Base-by-base conservation (phyloP, 2,888 invertebrate genomes). In the Stenolophus ochropezus region DNA sequence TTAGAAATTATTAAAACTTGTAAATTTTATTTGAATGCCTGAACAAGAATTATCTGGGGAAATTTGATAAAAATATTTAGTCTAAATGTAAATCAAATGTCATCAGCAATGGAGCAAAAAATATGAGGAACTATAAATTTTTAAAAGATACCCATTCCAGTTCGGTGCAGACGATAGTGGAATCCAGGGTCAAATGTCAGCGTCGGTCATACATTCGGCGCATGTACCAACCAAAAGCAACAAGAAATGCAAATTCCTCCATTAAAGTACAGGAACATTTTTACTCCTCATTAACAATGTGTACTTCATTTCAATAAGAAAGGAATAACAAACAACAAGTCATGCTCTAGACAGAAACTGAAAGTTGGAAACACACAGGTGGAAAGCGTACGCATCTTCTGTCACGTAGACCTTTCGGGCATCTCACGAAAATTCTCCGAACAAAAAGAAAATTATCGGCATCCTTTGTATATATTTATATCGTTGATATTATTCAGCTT, bases 161-260 rank as follows among this genome's bases (percentile, higher is more conserved):
- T 69, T 18, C 18, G 33, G 11, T 18, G 18, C 65, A 69, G 33
- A 27, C 65, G 65, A 33, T 69, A 33, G 33, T 69, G 18, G 33
- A 69, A 69, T 69, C 14, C 65, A 33, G 65, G 65, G 65, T 69
- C 65, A 69, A 69, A 33, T 69, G 65, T 69, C 65, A 27, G 8
- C 1, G 33, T 16, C 18, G 65, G 65, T 33, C 65, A 69, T 33
- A 18, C 65, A 18, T 69, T 69, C 65, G 14, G 14, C 65, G 16
- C 65, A 69, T 69, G 65, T 16, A 33, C 8, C 33, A 42, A 42
- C 18, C 25, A 61, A 61, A 61, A n/a, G 21, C 20, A 20, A 1
- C 61, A 25, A 23, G 25, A 69, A 69, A 69, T 69, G 65, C 33
- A 69, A 69, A 69, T 69, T 69, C 16, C 27, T 11, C 6, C n/a